Conservation (phyloP, 2,113 vertebrate species). For the Paralichthys olivaceus region DNA sequence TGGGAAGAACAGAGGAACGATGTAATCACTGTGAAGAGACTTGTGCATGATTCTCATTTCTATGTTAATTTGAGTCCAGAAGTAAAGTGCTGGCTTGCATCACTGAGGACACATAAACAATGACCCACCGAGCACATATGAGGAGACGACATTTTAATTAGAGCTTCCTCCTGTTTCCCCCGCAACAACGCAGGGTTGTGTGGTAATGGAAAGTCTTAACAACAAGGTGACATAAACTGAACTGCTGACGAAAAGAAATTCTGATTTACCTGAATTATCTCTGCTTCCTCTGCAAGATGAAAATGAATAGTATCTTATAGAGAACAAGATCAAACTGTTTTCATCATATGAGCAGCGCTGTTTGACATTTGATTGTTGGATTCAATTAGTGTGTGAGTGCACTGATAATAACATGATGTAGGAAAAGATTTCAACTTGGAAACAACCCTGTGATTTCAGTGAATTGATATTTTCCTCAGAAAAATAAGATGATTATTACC, state of each 20-base stretch:
- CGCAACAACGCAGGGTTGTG: background rate
- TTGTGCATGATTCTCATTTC: slow-evolving; percentile 83
- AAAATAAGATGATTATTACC: background rate
- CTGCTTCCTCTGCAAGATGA: background rate
- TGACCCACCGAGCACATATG: slow-evolving; percentile 5
- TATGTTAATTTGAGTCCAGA: slow-evolving; percentile 77
- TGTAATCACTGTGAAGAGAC: slow-evolving; percentile 64
- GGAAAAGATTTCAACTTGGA: background rate
- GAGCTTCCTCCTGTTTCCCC: background rate
- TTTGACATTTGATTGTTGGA: background rate
- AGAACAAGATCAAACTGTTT: background rate
- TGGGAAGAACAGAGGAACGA: slow-evolving; percentile 1
- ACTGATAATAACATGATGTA: background rate
- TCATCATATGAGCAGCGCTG: background rate
- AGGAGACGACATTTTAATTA: slow-evolving; percentile 39
- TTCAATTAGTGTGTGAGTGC: background rate
- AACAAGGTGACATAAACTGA: slow-evolving; percentile 1
- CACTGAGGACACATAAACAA: slow-evolving; percentile 34
- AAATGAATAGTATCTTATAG: background rate
- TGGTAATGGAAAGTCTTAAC: background rate
- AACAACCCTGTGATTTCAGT: background rate
- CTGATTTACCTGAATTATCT: background rate
- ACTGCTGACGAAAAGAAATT: background rate
- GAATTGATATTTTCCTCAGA: background rate
- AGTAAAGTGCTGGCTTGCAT: slow-evolving; percentile 44